phyloP scores from a whole-genome alignment of 1,140 invertebrate genomes.

The Drusus annulatus region DNA sequence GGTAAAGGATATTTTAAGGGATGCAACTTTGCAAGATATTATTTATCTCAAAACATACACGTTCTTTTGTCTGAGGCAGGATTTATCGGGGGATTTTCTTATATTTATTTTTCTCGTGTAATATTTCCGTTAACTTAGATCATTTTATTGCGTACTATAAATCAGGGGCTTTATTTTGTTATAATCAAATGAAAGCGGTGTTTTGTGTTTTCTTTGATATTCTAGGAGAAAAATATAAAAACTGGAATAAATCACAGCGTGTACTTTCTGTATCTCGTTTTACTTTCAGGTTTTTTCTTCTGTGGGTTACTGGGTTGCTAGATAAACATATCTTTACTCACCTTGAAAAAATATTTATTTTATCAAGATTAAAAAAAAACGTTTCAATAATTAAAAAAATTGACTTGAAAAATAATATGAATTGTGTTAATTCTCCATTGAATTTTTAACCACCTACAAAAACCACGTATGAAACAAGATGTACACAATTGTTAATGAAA shows the following conservation, averaged over 20 bases:
- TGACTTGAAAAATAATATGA: neutral
- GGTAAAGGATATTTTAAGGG: neutral
- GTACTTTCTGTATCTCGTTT: neutral
- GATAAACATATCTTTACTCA: neutral
- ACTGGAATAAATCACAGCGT: constrained; percentile 15
- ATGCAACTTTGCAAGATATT: constrained; percentile 33
- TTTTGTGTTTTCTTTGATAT: constrained; percentile 12
- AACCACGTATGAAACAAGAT: no score
- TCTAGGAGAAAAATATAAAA: constrained; percentile 22
- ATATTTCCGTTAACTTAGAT: constrained; percentile 17
- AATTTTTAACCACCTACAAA: no score
- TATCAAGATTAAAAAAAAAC: neutral
- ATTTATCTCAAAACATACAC: constrained; percentile 13
- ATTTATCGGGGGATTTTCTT: constrained; percentile 44
- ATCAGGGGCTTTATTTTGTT: constrained; percentile 21
- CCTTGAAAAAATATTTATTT: neutral
- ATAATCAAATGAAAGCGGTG: constrained; percentile 14
- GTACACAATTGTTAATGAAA: no score
- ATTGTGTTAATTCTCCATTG: no score
- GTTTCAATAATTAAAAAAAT: neutral
- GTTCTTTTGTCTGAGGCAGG: constrained; percentile 16
- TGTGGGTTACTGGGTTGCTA: neutral
- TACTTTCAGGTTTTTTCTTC: neutral
- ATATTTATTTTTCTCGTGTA: constrained; percentile 37
- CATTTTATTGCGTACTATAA: constrained; percentile 34